Base-by-base conservation (phyloP, 2,113 vertebrate genomes). In the Maccullochella peelii region DNA sequence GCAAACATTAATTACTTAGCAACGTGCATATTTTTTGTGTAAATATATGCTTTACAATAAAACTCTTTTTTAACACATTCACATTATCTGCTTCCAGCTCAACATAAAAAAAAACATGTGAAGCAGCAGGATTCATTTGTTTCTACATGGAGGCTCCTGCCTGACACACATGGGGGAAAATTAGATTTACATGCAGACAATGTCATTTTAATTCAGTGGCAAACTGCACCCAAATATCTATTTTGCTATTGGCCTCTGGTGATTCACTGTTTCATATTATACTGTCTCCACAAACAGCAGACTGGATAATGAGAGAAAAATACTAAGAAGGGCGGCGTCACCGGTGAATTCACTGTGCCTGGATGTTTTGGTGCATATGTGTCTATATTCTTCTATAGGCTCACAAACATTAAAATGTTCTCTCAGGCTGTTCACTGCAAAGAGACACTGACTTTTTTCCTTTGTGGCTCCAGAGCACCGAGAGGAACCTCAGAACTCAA, bases 181-280 rank as follows among this genome's bases (percentile, higher is more conserved):
- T 72, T 61, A 61, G 20, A 73, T 72, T 70, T 25, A 27, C 30
- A 62, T 66, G 30, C 36, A 79, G 55, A 70, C 30, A 23, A 47
- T 75, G 66, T 76, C 49, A 62, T 69, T 72, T 71, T 73, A 75
- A 86, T 52, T 80, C 57, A 63, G 73, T 10, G 38, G 75, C 38
- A 89, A 91, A 88, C 44, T 84, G 80, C 86, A 74, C 54, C 67
- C 70, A 84, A 79, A 81, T 77, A 82, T 87, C 40, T 63, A 6
- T 55, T 87, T 86, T 85, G 25, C 14, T 85, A 75, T 85, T 82
- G 86, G 30, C 69, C 74, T 78, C 62, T 59, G 73, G 83, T 68
- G 71, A 79, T 63, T 44, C 27, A 76, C 21, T 57, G 77, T 67
- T 75, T 50, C 40, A 52, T 73, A 59, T 79, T 62, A 72, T 65